Percentiles rank a stretch among this genome's conserved stretches.
Conservation (phyloP, 2,113 vertebrate species). For the Diphyllodes magnificus region DNA sequence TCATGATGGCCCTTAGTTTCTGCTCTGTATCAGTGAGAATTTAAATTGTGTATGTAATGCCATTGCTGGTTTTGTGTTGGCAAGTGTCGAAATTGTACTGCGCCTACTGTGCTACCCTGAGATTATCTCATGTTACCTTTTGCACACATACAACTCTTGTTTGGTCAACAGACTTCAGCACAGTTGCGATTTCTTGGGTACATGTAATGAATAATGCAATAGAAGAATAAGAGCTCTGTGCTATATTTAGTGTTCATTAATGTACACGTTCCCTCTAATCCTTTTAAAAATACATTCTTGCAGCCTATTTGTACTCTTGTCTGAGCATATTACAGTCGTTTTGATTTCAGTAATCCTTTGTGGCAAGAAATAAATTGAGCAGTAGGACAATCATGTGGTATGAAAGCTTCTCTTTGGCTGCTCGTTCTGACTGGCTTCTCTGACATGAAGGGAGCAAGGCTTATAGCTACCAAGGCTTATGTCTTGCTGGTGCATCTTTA, state of each 20-base stretch:
- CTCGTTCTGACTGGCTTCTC: not conserved
- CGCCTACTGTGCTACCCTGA: not conserved
- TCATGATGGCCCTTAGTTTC: not conserved
- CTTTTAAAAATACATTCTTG: not conserved
- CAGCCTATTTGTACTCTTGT: not conserved
- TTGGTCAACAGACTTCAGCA: not conserved
- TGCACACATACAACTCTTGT: not conserved
- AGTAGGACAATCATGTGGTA: not conserved
- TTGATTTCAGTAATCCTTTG: slow-evolving; percentile 18
- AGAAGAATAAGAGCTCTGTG: not conserved
- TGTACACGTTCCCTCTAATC: not conserved
- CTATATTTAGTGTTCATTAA: slow-evolving; percentile 46
- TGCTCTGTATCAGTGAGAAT: not conserved
- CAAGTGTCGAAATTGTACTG: not conserved
- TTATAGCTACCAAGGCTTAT: not conserved
- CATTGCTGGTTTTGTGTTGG: not conserved
- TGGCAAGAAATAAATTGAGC: slow-evolving; percentile 8
- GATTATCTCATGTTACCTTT: not conserved
- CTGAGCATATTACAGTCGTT: not conserved
- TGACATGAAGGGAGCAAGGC: not conserved
- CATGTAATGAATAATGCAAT: slow-evolving; percentile 25
- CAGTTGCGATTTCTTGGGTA: not conserved
- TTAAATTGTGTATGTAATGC: not conserved
- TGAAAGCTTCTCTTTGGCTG: not conserved
- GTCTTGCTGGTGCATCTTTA: not conserved